These are phyloP conservation scores for Dicaeum eximium DNA, from an alignment of 2,113 vertebrate species.

Conservation along the genomic window DNA sequence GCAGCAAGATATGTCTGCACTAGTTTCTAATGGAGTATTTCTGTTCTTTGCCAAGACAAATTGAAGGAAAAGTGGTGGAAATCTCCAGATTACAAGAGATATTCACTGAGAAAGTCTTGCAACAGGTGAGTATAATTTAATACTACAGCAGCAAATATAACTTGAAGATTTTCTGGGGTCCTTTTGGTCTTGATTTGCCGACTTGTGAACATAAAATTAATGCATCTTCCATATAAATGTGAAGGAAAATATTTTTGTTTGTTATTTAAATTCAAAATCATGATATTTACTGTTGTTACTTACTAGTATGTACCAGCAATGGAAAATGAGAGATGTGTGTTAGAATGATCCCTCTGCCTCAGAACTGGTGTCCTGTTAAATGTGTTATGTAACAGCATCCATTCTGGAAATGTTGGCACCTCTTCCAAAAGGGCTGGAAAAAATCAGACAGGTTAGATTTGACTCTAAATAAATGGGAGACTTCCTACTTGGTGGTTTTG, in stretches of 20 bases:
- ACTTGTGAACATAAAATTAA: background rate
- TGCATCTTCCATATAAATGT: accelerated
- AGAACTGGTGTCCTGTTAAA: background rate
- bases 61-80: constrained; percentile 97
- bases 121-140: constrained; percentile 79
- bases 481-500: background rate
- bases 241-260: background rate
- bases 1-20: background rate
- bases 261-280: background rate
- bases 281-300: background rate
- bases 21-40: background rate
- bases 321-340: background rate
- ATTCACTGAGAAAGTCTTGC: constrained; percentile 95
- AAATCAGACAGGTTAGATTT: background rate
- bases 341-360: background rate
- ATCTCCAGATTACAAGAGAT: constrained; percentile 97
- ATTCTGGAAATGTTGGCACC: background rate
- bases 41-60: constrained; percentile 80
- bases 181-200: background rate
- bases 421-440: background rate
- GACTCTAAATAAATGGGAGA: background rate
- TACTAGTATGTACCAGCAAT: background rate
- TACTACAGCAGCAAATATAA: background rate
- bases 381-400: background rate
- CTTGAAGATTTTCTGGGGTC: background rate